Evolutionary conservation across 30 jellyfish, hydroid and myxozoan genomes (phyloP), one percentile per base, ranked within the genome.

Genomic region (Hydractinia symbiolongicarpus): DNA sequence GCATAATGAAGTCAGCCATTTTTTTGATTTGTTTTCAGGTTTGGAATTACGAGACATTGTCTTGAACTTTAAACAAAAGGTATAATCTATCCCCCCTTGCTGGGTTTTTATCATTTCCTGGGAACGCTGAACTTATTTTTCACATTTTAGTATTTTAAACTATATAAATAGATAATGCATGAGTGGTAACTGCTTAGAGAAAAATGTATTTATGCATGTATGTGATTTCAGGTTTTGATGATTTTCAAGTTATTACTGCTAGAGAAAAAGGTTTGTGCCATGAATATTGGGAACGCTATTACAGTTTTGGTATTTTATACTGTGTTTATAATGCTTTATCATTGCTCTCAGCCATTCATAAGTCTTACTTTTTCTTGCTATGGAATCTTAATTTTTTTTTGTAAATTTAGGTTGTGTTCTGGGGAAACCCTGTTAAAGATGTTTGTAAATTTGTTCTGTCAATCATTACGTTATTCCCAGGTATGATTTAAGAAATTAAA

Each of bases 391-490:
- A 30, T 2, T 2, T 30, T 30, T 30, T 30, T 30, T 64, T 60
- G 56, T 55, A 44, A 7, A 16, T 72, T 0, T 57, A 91, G 98
- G 91, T 91, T 7, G 95, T 91, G 40, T 62, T 91, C 67, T 91
- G 95, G 96, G 98, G 96, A 6, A 67, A 82, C 50, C 95, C 96
- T 4, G 98, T 79, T n/a, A 91, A 88, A 57, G 68, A 67, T 15
- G 96, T 91, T 66, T 86, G 95, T 19, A 70, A 81, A 61, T 69
- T 88, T 40, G 66, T 87, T 56, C 17, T 91, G 73, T 81, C 98
- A 40, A 53, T 91, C 20, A 4, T 87, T 8, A 79, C 95, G 6
- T 55, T 91, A 21, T 68, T 86, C 55, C 98, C 98, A 82, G 95
- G 98, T 91, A 78, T 8, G 54, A 8, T 20, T 19, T 72, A 4